Evolutionary conservation across 2,113 vertebrate species (phyloP).

Genomic region (Terrapene triunguis): DNA sequence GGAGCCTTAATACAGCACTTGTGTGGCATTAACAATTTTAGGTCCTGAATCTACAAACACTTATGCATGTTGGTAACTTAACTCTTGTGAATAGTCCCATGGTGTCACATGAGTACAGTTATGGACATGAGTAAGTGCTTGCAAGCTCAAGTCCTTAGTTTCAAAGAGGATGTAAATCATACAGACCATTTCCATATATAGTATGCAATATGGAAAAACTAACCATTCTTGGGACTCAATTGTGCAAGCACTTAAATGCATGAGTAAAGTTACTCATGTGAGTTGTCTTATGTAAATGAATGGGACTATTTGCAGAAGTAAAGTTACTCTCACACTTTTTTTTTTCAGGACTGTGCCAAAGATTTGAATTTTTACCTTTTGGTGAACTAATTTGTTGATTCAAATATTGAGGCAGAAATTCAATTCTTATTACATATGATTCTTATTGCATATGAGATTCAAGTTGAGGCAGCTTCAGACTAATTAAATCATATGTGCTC

Average conservation of each 20-base stretch:
- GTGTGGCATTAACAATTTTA: slow-evolving; percentile 39
- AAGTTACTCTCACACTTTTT: not conserved
- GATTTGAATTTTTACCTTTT: not conserved
- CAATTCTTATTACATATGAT: not conserved
- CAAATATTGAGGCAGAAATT: not conserved
- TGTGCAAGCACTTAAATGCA: not conserved
- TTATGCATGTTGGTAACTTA: slow-evolving; percentile 27
- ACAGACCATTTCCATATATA: not conserved
- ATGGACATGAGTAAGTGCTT: not conserved
- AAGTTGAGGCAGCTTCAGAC: not conserved
- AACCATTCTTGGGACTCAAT: not conserved
- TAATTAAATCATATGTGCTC: not conserved
- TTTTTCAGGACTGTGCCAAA: not conserved
- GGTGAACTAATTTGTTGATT: not conserved
- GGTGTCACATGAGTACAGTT: slow-evolving; percentile 37
- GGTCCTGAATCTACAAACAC: slow-evolving; percentile 56
- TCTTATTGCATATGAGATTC: not conserved
- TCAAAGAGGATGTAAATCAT: slow-evolving; percentile 66
- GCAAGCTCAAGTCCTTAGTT: slow-evolving; percentile 20
- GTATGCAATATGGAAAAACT: not conserved
- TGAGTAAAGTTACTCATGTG: not conserved
- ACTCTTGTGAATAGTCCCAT: slow-evolving; percentile 38
- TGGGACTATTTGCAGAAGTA: not conserved
- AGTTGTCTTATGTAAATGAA: not conserved
- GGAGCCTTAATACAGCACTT: slow-evolving; percentile 24